These are phyloP conservation scores for Macrobrachium rosenbergii DNA, from an alignment of 1,140 invertebrate species.

Conservation along the genomic window DNA sequence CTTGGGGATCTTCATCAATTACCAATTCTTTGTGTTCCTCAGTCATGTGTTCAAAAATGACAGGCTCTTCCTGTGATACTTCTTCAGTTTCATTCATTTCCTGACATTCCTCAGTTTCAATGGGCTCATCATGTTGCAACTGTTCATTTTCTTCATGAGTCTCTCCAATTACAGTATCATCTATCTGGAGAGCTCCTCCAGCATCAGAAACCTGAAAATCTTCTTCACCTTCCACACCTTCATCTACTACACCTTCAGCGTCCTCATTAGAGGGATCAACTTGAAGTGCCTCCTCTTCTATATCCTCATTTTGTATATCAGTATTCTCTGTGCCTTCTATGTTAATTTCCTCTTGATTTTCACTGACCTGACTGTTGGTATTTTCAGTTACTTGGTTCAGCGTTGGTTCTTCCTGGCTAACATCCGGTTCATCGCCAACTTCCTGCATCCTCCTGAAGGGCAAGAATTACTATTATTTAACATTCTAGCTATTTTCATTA, in stretches of 20 bases:
- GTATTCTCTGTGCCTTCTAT: background rate
- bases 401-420: background rate
- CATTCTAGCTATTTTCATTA: background rate
- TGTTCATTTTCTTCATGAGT: background rate
- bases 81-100: background rate
- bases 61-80: background rate
- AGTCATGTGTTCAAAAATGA: background rate
- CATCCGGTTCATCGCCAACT: constrained; percentile 36
- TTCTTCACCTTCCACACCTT: background rate
- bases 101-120: background rate
- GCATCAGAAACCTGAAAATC: background rate
- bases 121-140: too few relatives aligned
- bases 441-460: constrained; percentile 52
- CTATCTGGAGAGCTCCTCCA: background rate
- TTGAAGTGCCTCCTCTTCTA: background rate
- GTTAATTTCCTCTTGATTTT: background rate
- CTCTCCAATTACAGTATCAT: too few relatives aligned
- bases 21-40: background rate
- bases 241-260: background rate
- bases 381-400: background rate
- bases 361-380: background rate
- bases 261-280: background rate
- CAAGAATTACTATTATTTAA: background rate
- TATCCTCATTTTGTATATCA: background rate
- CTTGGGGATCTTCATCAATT: background rate